phyloP scores from a whole-genome alignment of 1,140 invertebrate genomes.

The Matsumurasca onukii region DNA sequence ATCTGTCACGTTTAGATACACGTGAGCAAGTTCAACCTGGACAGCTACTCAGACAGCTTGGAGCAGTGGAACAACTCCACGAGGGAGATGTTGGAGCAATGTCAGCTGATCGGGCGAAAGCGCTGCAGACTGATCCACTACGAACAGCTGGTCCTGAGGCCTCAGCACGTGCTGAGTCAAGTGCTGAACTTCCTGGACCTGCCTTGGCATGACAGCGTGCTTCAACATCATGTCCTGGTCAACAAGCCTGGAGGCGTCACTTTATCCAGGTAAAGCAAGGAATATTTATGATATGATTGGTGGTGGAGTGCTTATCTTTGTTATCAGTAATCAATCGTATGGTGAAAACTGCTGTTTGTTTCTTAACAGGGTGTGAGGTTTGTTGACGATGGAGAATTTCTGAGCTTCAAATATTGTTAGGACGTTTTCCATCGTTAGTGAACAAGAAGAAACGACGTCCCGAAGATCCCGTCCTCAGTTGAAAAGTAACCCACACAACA shows the following conservation, averaged over 20 bases:
- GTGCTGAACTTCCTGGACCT: conserved; percentile 89
- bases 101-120: conserved; percentile 79
- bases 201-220: conserved; percentile 91
- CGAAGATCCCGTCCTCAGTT: too few species aligned
- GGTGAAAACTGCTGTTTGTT: too few species aligned
- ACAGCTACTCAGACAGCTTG: conserved; percentile 88
- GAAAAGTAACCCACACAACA: too few species aligned
- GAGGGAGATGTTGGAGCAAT: conserved; percentile 91
- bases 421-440: too few species aligned
- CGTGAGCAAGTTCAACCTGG: conserved; percentile 77
- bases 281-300: too few species aligned
- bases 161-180: conserved; percentile 81
- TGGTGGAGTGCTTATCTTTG: too few species aligned
- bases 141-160: conserved; percentile 94
- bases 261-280: background rate
- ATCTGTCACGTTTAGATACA: background rate
- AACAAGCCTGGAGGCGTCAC: background rate
- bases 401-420: too few species aligned
- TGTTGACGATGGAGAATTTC: too few species aligned
- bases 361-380: too few species aligned
- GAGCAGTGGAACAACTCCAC: conserved; percentile 95
- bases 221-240: background rate
- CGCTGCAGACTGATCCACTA: conserved; percentile 89
- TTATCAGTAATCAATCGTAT: too few species aligned
- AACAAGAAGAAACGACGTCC: too few species aligned